phyloP scores from a whole-genome alignment of 1,140 invertebrate species.

The Metopolophium dirhodum region DNA sequence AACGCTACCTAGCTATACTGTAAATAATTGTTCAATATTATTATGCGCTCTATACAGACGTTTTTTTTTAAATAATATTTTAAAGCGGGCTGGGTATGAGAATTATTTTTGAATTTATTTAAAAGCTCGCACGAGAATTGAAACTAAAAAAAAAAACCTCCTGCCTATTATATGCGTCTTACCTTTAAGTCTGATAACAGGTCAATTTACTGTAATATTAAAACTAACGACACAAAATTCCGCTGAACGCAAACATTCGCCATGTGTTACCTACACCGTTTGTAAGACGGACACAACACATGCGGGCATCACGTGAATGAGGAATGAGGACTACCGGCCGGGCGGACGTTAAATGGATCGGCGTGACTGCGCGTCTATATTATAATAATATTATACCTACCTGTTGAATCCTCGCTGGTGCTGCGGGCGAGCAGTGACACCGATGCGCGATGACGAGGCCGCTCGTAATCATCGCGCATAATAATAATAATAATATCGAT shows the following conservation, averaged over 20 bases:
- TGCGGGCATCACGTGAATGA: not conserved
- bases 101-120: too few relatives aligned
- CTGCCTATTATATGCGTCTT: not conserved
- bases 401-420: not conserved
- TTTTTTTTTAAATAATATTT: too few relatives aligned
- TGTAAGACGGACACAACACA: not conserved
- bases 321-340: not conserved
- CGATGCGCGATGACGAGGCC: not conserved
- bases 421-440: not conserved
- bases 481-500: not conserved
- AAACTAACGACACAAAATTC: not conserved
- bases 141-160: too few relatives aligned
- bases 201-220: not conserved
- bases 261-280: not conserved
- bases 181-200: not conserved
- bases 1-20: too few relatives aligned
- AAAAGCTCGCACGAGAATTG: too few relatives aligned
- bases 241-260: not conserved
- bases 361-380: not conserved
- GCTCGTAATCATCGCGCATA: not conserved
- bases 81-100: too few relatives aligned
- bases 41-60: too few relatives aligned
- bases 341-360: not conserved
- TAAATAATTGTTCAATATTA: too few relatives aligned
- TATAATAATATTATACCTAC: not conserved